Base-by-base conservation (phyloP, 1,140 invertebrate genomes). In the Eurosta solidaginis region DNA sequence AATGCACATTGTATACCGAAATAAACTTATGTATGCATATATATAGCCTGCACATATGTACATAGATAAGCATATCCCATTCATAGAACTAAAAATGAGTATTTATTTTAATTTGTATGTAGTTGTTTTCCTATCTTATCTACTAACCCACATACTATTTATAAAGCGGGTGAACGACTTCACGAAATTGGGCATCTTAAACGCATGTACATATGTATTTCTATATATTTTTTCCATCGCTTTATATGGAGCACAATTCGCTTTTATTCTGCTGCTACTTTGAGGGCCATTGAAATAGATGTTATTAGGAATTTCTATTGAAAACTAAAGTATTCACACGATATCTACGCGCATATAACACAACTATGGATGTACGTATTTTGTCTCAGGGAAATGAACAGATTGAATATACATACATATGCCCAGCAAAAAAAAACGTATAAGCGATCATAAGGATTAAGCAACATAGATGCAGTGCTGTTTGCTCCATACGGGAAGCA, bases 91-190 rank as follows among this genome's bases (percentile, higher is more conserved):
- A 59, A 33, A 20, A 59, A 27, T 2, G 3, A 5, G 6, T 17
- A 6, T 33, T 12, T 59, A 36, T 59, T 29, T 59, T 12, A 29
- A 6, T 36, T 47, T 14, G 27, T 29, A 33, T 59, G 25, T 59
- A 14, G 14, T 12, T n/a, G 5, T 12, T 20, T 2, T 17, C 12
- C 54, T 33, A 59, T 59, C 54, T 59, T 59, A 59, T 59, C 54
- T 59, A 33, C 54, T 59, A 59, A 59, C 29, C 54, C 54, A 36
- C 54, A 59, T 33, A n/a, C n/a, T n/a, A n/a, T n/a, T n/a, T n/a
- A 59, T 33, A 33, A 29, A 29, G 54, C 29, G 54, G 54, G 25
- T 59, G 54, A 59, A 59, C 54, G 54, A 59, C 54, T 59, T 17
- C 27, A 59, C 54, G n/a, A 59, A 59, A 29, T 36, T 59, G 12